phyloP scores from a whole-genome alignment of 1,140 invertebrate species.

The Littorina saxatilis region DNA sequence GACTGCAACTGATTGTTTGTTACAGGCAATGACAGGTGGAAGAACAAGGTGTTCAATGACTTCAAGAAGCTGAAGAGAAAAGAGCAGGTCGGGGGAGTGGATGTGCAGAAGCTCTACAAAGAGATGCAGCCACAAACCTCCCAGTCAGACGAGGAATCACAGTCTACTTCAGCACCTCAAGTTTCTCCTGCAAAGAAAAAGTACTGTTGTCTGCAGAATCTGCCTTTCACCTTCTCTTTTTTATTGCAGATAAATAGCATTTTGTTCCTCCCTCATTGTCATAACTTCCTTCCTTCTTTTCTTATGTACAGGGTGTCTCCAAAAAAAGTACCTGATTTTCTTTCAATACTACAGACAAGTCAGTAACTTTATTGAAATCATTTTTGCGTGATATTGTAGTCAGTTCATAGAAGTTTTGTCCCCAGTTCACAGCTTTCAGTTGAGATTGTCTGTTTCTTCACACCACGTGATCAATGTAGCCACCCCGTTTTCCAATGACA shows the following conservation, averaged over 20 bases:
- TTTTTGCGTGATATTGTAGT: too few relatives aligned
- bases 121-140: neutral
- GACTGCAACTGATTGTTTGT: neutral
- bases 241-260: neutral
- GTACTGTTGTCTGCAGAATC: neutral
- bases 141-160: constrained; percentile 3
- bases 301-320: too few relatives aligned
- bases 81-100: neutral
- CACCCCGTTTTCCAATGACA: too few relatives aligned
- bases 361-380: too few relatives aligned
- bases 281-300: too few relatives aligned
- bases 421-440: too few relatives aligned
- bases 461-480: too few relatives aligned
- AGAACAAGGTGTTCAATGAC: constrained; percentile 17
- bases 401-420: too few relatives aligned
- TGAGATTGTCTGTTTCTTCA: too few relatives aligned
- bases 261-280: too few relatives aligned
- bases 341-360: too few relatives aligned
- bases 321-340: too few relatives aligned
- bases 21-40: neutral
- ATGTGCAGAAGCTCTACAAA: constrained; percentile 9
- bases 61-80: constrained; percentile 25
- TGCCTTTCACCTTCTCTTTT: neutral
- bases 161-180: neutral
- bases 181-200: neutral